These are phyloP conservation scores for Drosophila niveifrons DNA, from an alignment of 2,888 invertebrate species.

Conservation along the genomic window DNA sequence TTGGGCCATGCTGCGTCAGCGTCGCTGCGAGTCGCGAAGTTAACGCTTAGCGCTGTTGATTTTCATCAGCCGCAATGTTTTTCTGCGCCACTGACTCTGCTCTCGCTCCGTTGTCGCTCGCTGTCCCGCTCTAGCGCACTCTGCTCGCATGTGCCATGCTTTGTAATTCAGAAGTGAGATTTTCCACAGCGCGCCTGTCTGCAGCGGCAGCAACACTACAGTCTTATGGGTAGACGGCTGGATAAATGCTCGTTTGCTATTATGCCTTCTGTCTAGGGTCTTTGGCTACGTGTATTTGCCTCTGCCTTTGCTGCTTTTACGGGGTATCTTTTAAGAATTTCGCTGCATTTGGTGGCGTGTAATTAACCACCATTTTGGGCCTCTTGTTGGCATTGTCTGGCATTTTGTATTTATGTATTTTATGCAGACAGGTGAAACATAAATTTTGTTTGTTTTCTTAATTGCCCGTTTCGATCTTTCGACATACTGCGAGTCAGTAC, in stretches of 20 bases:
- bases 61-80: slow-evolving; percentile 82
- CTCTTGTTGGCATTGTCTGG: slow-evolving; percentile 64
- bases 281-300: slow-evolving; percentile 1
- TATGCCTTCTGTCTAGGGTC: slow-evolving; percentile 52
- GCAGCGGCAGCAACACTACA: slow-evolving; percentile 40
- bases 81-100: slow-evolving; percentile 65
- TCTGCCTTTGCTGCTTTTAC: not conserved
- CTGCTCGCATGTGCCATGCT: slow-evolving; percentile 58
- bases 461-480: slow-evolving; percentile 70
- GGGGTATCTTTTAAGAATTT: slow-evolving; percentile 28
- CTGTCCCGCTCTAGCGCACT: slow-evolving; percentile 53
- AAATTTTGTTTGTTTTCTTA: slow-evolving; percentile 79
- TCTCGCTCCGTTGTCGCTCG: slow-evolving; percentile 22
- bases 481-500: slow-evolving; percentile 35
- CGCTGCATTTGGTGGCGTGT: slow-evolving; percentile 61
- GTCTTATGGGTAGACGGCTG: slow-evolving; percentile 38
- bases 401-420: slow-evolving; percentile 70
- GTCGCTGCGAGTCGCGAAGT: slow-evolving; percentile 71
- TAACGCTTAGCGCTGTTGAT: slow-evolving; percentile 82
- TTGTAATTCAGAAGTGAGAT: slow-evolving; percentile 83
- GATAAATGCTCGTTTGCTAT: slow-evolving; percentile 74
- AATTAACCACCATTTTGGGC: slow-evolving; percentile 75
- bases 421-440: slow-evolving; percentile 83
- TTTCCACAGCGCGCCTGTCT: slow-evolving; percentile 80
- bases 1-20: slow-evolving; percentile 43